Conservation (phyloP, 2,888 invertebrate genomes). For the Temnothorax rugatulus region DNA sequence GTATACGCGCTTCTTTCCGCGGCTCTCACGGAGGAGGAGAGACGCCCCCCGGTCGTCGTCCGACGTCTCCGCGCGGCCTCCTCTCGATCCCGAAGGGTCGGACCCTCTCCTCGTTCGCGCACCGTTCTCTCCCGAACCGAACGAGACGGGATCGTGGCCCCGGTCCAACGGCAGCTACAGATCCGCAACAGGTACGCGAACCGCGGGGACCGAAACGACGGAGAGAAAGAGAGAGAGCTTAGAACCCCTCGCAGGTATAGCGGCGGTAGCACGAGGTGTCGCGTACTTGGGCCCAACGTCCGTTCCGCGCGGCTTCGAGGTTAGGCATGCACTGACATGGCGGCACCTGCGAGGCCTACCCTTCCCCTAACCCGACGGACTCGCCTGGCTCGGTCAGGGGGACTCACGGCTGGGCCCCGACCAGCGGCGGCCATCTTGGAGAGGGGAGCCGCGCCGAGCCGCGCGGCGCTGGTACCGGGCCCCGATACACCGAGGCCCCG, state of each 20-base stretch:
- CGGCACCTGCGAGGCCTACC: constrained; percentile 85
- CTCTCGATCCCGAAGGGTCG: background rate
- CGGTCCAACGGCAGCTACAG: no score
- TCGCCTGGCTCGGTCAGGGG: constrained; percentile 79
- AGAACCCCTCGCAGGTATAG: constrained; percentile 38
- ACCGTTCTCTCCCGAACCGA: background rate
- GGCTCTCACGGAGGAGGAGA: background rate
- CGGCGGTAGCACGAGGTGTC: constrained; percentile 72
- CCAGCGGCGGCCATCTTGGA: constrained; percentile 84
- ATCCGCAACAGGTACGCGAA: constrained; percentile 2
- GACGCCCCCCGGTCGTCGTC: background rate
- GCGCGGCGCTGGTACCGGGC: constrained; percentile 58
- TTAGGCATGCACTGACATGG: constrained; percentile 86
- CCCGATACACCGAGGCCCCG: constrained; percentile 72
- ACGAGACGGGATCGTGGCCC: background rate
- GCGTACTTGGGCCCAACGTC: constrained; percentile 80
- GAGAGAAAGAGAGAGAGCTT: background rate
- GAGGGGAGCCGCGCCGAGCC: constrained; percentile 78
- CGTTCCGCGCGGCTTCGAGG: constrained; percentile 85
- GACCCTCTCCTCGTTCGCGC: background rate
- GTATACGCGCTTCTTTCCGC: background rate
- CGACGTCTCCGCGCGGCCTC: background rate
- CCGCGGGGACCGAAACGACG: background rate
- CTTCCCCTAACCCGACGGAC: constrained; percentile 80
- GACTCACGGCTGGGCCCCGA: constrained; percentile 79